Base-by-base conservation (phyloP, 2,888 invertebrate genomes). In the Patella caerulea region DNA sequence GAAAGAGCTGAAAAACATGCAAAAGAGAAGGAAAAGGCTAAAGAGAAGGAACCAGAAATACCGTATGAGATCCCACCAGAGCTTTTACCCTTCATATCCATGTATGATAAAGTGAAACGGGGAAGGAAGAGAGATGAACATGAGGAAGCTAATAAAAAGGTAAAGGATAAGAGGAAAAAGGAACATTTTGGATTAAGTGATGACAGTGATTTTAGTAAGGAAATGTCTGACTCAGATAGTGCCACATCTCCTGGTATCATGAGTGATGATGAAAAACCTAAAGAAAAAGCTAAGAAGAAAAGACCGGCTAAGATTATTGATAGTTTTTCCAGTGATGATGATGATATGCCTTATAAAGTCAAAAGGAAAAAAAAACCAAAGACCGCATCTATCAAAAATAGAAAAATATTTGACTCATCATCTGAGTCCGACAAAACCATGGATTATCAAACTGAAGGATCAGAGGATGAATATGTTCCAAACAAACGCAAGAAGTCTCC, bases 31-130 rank as follows among this genome's bases (percentile, higher is more conserved):
- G 83, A 84, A 75, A 83, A 83, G 73, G 76, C 78, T 17, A 82
- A 86, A 73, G 82, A 83, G 70, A 83, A 86, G 71, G 79, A 82
- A 72, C 79, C 81, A 73, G 82, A 83, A 82, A 75, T 76, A 75
- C 77, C 71, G 34, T 78, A 82, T 72, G 81, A 82, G 78, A 78
- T 79, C 24, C 70, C 72, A 72, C 71, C 71, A 19, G 75, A 74
- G 65, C 81, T 83, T 76, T 96, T 95, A 79, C 97, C 97, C 14
- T 97, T 97, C 90, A 96, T 97, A 81, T 98, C 98, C 15, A 98
- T 98, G 98, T 98, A 98, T 91, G 98, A 98, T 91, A 98, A 98
- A 85, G 89, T 91, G 14, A 91, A 91, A 79, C 79, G 90, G 24
- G 84, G 85, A 53, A 86, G 86, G 77, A 81, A 84, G 65, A 86